phyloP scores from a whole-genome alignment of 2,888 invertebrate species.

The Sinopyrophorus schimmeli region DNA sequence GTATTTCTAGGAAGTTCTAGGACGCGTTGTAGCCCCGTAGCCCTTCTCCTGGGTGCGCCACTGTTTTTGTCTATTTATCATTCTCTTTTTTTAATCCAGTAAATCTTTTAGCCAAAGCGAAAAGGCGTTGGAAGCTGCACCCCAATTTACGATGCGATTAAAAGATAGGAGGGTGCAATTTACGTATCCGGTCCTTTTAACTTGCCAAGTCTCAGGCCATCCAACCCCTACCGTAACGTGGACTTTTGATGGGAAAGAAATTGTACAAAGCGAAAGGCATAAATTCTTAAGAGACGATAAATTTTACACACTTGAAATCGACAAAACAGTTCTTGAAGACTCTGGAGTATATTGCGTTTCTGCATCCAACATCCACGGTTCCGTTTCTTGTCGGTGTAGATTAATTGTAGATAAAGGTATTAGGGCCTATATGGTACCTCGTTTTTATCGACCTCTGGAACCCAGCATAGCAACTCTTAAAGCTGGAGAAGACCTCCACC shows the following conservation, averaged over 20 bases:
- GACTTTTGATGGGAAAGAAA: constrained; percentile 75
- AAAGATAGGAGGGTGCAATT: constrained; percentile 82
- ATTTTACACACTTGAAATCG: constrained; percentile 86
- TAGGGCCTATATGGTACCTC: constrained; percentile 77
- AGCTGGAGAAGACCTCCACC: constrained; percentile 61
- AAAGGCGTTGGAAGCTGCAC: constrained; percentile 62
- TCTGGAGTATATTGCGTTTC: constrained; percentile 79
- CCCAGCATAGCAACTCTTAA: constrained; percentile 62
- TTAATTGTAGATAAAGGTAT: constrained; percentile 83
- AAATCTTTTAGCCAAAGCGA: constrained; percentile 42
- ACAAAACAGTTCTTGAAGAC: constrained; percentile 75
- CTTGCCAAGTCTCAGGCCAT: constrained; percentile 80
- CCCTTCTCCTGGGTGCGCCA: too few species aligned
- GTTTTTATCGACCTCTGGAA: constrained; percentile 73
- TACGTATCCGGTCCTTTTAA: constrained; percentile 81
- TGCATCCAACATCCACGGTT: constrained; percentile 80
- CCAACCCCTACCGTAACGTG: constrained; percentile 79
- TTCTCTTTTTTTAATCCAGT: too few species aligned
- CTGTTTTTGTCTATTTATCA: too few species aligned
- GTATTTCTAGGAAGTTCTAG: too few species aligned
- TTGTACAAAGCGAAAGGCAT: constrained; percentile 64
- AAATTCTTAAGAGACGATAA: constrained; percentile 70
- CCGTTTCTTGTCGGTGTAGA: constrained; percentile 76
- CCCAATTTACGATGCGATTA: constrained; percentile 84
- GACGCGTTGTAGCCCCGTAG: too few species aligned